Evolutionary conservation across 1,140 invertebrate genomes (phyloP), one percentile per base, ranked within the genome.

Genomic region (Heliconius himera): DNA sequence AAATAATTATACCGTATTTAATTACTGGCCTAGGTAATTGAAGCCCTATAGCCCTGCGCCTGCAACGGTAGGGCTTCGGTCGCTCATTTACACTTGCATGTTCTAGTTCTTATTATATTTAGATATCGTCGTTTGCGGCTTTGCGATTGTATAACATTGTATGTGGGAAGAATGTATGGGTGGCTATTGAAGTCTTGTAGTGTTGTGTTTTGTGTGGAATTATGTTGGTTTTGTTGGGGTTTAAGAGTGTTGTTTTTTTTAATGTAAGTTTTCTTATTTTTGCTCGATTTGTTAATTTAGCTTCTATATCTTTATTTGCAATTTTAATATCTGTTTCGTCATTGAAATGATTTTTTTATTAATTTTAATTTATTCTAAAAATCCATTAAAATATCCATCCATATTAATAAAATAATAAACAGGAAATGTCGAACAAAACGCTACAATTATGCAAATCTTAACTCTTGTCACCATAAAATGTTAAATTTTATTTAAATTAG

Each of bases 1-100:
- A 92, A 91, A 87, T 91, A 94, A 93, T 94, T 91, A 94, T 89
- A 88, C 81, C 85, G 90, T 94, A 93, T 92, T 92, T 94, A 94
- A 94, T 94, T 94, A 94, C 89, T 84, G 85, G 76, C 84, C 85
- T 84, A 87, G 91, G 91, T 94, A 93, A 94, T 94, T 93, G 91
- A 94, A 93, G 90, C 91, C 92, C 33, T 91, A 91, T 26, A 46
- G 60, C 60, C 60, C 38, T 82, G 77, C 74, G 81, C 88, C 86
- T 86, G 87, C 88, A 88, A 74, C 82, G 83, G 77, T 90, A 93
- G 84, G 92, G 91, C 89, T 94, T 93, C 92, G 84, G 87, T 77
- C 85, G 82, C 88, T 91, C 90, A 94, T 94, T 94, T 89, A 92
- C 92, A 94, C 91, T 90, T 91, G 87, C 88, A 91, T 87, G 87